These are phyloP conservation scores for Cephalopholis sonnerati DNA, from an alignment of 2,113 vertebrate genomes.

Conservation along the genomic window DNA sequence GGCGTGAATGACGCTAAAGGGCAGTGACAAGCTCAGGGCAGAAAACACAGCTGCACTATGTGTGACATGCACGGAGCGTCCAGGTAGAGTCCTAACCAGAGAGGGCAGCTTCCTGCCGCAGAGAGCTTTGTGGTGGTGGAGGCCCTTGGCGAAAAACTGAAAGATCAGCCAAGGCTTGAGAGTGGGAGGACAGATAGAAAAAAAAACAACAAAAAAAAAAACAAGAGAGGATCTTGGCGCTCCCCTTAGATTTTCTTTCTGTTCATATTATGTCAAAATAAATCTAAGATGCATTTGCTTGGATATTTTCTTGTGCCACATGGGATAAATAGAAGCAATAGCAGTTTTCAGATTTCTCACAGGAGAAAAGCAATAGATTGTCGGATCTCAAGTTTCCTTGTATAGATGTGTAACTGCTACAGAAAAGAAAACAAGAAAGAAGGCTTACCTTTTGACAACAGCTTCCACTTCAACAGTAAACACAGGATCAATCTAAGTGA, in stretches of 20 bases:
- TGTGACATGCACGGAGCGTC: constrained; percentile 46
- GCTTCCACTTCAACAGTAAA: constrained; percentile 88
- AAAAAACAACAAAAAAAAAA: background rate
- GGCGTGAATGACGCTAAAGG: constrained; percentile 73
- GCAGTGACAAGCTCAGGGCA: constrained; percentile 64
- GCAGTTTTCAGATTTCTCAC: constrained; percentile 23
- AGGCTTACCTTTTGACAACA: constrained; percentile 87
- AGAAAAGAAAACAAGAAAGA: constrained; percentile 18
- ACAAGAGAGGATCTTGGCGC: background rate
- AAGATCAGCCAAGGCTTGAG: constrained; percentile 24
- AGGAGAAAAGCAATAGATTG: constrained; percentile 12
- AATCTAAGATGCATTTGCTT: constrained; percentile 13
- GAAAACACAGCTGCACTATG: constrained; percentile 41
- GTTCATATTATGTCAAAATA: constrained; percentile 40
- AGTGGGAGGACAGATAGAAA: constrained; percentile 30
- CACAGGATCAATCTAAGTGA: constrained; percentile 88
- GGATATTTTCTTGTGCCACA: background rate
- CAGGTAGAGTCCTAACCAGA: constrained; percentile 65
- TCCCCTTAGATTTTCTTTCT: constrained; percentile 27
- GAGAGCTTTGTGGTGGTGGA: constrained; percentile 26
- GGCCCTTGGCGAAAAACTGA: constrained; percentile 40
- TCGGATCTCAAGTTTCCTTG: constrained; percentile 32
- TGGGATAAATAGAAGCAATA: constrained; percentile 28
- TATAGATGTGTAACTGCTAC: constrained; percentile 3
- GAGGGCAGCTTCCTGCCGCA: constrained; percentile 51